Conservation (phyloP, 2,797 vertebrate species). For the Dipus sagitta region DNA sequence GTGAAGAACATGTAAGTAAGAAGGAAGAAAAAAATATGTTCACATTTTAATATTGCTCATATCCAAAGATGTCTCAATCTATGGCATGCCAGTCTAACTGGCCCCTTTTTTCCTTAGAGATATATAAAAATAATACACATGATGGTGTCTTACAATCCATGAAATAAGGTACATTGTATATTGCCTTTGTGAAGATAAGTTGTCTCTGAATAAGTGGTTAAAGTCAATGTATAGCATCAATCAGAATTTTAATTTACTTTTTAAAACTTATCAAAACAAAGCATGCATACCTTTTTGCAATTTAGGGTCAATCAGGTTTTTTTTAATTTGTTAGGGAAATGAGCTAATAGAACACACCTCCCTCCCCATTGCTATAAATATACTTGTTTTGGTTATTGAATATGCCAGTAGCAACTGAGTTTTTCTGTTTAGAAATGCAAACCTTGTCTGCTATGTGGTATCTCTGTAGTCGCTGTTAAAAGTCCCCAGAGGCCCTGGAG, state of each 20-base stretch:
- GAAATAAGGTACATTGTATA: conserved; percentile 28
- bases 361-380: conserved; percentile 40
- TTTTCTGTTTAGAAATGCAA: conserved; percentile 63
- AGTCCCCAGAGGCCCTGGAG: not conserved
- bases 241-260: conserved; percentile 70
- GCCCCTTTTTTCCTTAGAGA: conserved; percentile 37
- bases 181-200: conserved; percentile 51
- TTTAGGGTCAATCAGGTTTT: conserved; percentile 54
- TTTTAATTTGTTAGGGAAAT: conserved; percentile 61
- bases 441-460: conserved; percentile 48
- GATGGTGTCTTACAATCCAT: conserved; percentile 37
- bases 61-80: conserved; percentile 44
- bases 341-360: conserved; percentile 53
- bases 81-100: conserved; percentile 27
- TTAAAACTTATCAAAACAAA: conserved; percentile 52
- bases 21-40: conserved; percentile 55
- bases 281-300: conserved; percentile 19
- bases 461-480: conserved; percentile 39
- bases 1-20: conserved; percentile 60
- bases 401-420: conserved; percentile 31
- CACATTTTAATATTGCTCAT: conserved; percentile 48
- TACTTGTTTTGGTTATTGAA: conserved; percentile 64
- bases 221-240: conserved; percentile 44
- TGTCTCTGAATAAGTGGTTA: conserved; percentile 48
- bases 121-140: conserved; percentile 28